phyloP scores from a whole-genome alignment of 2,113 vertebrate genomes.

The Mellivora capensis region DNA sequence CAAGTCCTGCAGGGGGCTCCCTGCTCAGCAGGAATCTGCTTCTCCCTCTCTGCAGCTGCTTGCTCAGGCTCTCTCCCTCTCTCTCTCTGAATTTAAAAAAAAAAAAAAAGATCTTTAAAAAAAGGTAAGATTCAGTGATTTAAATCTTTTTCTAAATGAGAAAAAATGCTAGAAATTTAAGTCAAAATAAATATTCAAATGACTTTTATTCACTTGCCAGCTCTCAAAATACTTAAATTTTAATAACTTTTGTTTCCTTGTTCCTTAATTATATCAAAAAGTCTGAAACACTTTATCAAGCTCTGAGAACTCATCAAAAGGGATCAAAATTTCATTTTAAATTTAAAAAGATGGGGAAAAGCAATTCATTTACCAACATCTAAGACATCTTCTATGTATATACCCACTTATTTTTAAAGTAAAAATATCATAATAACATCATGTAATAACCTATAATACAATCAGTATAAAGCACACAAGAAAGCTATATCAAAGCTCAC shows the following conservation, averaged over 20 bases:
- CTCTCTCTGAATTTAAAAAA: neutral
- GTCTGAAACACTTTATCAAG: neutral
- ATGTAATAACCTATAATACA: constrained; percentile 37
- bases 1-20: no score
- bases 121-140: neutral
- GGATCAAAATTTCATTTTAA: constrained; percentile 11
- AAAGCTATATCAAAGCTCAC: constrained; percentile 19
- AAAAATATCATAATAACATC: constrained; percentile 73
- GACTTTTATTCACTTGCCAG: neutral
- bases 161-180: constrained; percentile 14
- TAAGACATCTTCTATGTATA: constrained; percentile 80
- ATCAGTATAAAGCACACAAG: accelerated
- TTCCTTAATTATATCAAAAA: constrained; percentile 27
- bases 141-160: neutral
- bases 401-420: constrained; percentile 73
- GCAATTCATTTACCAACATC: constrained; percentile 32
- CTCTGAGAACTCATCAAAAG: neutral
- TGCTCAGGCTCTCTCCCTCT: no score
- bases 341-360: neutral
- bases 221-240: neutral
- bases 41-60: no score
- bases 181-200: neutral
- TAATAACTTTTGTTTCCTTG: constrained; percentile 34
- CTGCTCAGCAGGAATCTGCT: no score
- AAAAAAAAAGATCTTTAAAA: neutral